These are phyloP conservation scores for Brotula barbata DNA, from an alignment of 2,797 vertebrate genomes.

Conservation along the genomic window DNA sequence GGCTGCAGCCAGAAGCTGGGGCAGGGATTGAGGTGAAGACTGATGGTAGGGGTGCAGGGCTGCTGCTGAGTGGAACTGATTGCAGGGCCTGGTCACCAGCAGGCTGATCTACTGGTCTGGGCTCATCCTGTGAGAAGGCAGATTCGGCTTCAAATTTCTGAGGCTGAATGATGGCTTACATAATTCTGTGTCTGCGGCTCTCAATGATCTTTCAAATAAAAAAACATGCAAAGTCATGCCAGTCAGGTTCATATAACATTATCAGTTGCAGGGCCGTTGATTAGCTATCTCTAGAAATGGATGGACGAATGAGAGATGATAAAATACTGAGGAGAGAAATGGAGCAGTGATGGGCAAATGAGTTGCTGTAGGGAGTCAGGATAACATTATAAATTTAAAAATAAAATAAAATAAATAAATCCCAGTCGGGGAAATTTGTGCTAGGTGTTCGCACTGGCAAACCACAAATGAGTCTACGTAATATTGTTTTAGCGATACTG, in stretches of 20 bases:
- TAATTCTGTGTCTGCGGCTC: too few species aligned
- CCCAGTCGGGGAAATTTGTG: too few species aligned
- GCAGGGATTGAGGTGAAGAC: constrained; percentile 45
- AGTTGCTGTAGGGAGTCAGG: not conserved
- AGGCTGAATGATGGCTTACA: too few species aligned
- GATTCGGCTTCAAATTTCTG: not conserved
- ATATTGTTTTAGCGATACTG: not conserved
- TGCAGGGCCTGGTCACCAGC: constrained; percentile 74
- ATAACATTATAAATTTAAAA: not conserved
- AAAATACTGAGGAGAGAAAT: not conserved
- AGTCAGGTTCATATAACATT: not conserved
- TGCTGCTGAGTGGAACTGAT: constrained; percentile 59
- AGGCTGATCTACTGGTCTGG: constrained; percentile 75
- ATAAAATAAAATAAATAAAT: too few species aligned
- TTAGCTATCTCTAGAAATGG: not conserved
- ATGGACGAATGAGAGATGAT: not conserved
- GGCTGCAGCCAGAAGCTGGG: constrained; percentile 39
- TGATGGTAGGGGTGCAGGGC: constrained; percentile 59
- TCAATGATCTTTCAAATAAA: too few species aligned
- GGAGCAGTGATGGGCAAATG: not conserved
- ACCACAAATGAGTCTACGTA: not conserved
- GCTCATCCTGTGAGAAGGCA: constrained; percentile 69
- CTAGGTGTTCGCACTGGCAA: too few species aligned
- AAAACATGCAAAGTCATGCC: too few species aligned
- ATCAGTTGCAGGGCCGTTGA: constrained; percentile 1